Evolutionary conservation across 2,888 invertebrate species (phyloP).

Genomic region (Synanthedon myopaeformis): DNA sequence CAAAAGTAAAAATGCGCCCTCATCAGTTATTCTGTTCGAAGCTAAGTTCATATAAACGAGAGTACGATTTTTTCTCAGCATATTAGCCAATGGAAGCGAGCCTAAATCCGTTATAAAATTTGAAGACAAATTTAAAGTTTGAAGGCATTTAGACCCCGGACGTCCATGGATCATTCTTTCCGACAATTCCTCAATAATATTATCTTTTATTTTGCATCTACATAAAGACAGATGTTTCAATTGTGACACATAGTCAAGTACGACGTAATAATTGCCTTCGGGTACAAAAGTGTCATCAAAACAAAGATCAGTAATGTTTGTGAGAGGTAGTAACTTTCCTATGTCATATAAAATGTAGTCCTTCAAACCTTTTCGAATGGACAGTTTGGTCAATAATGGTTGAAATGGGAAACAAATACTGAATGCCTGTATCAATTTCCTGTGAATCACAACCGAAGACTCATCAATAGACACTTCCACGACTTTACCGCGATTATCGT

Average conservation of each 20-base stretch:
- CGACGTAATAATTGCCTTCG: conserved; percentile 24
- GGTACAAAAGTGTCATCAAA: conserved; percentile 28
- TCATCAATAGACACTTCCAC: conserved; percentile 23
- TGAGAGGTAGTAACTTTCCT: conserved; percentile 24
- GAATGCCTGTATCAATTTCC: conserved; percentile 25
- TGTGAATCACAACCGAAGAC: conserved; percentile 12
- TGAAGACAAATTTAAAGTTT: conserved; percentile 26
- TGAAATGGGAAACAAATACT: conserved; percentile 31
- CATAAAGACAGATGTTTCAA: conserved; percentile 32
- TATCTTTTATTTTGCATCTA: conserved; percentile 29
- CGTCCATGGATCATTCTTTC: conserved; percentile 14
- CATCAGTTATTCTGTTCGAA: conserved; percentile 29
- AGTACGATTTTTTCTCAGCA: conserved; percentile 28
- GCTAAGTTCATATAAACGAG: conserved; percentile 34
- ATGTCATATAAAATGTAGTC: conserved; percentile 22
- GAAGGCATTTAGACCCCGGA: conserved; percentile 17
- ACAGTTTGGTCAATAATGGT: conserved; percentile 19
- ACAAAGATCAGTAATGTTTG: conserved; percentile 34
- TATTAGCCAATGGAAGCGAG: conserved; percentile 20
- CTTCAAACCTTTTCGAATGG: conserved; percentile 18
- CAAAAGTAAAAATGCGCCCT: conserved; percentile 25
- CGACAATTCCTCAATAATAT: conserved; percentile 20
- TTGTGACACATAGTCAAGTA: conserved; percentile 23
- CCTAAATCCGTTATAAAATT: conserved; percentile 33
- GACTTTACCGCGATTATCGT: conserved; percentile 19